Evolutionary conservation across 1,140 invertebrate genomes (phyloP).

Genomic region (Rhagoletis pomonella): DNA sequence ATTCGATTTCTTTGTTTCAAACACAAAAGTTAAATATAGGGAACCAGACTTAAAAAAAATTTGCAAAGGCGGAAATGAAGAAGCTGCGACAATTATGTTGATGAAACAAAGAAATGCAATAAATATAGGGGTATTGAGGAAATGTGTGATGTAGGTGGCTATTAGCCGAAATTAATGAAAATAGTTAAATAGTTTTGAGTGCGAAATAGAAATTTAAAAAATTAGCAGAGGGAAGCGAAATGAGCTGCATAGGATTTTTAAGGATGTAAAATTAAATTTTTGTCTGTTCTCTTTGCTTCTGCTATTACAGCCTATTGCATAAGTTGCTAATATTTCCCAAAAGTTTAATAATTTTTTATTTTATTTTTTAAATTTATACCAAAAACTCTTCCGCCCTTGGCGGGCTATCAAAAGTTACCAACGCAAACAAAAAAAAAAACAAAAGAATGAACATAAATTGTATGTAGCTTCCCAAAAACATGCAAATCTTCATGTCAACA

Average conservation of each 20-base stretch:
- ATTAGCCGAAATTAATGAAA: not conserved
- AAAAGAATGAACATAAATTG: not conserved
- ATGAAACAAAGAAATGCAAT: not conserved
- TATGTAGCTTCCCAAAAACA: conserved; percentile 18
- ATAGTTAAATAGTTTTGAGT: no score
- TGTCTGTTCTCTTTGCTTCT: no score
- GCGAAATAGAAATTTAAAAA: no score
- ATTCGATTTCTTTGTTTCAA: not conserved
- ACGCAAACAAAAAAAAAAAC: not conserved
- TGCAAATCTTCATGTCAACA: conserved; percentile 27
- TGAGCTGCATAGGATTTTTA: no score
- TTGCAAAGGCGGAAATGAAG: conserved; percentile 2
- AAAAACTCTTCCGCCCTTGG: not conserved
- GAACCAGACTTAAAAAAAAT: not conserved
- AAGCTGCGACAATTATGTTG: not conserved
- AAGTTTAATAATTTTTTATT: no score
- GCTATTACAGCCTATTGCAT: no score
- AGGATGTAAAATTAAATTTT: no score
- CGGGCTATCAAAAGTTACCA: not conserved
- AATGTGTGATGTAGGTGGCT: not conserved
- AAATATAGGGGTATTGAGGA: not conserved
- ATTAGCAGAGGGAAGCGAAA: no score
- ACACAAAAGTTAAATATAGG: not conserved
- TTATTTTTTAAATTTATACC: not conserved
- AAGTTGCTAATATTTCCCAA: no score